Base-by-base conservation (phyloP, 2,888 invertebrate species). In the Ischnus inquisitorius region DNA sequence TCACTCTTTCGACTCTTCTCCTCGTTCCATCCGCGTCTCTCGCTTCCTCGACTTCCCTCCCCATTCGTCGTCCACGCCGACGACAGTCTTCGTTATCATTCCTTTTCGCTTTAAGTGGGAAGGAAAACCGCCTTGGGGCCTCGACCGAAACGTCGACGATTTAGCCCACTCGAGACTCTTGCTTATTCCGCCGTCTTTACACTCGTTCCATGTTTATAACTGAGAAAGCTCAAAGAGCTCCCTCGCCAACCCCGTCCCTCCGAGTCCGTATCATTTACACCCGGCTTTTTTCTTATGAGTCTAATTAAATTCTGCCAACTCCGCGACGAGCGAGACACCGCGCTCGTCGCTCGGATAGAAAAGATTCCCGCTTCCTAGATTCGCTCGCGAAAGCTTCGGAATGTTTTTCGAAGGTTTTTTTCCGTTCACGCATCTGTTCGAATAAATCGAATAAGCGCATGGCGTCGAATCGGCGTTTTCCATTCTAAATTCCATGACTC, bases 51-150 rank as follows among this genome's bases (percentile, higher is more conserved):
- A 28, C 74, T n/a, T 28, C 28, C 22, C 46, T 19, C 12, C 16
- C n/a, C 34, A 34, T 34, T 22, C 69, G 34, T 68, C 64, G 43
- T 79, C 64, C 79, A 71, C 79, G 79, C 65, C 82, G 68, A 83
- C 83, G 86, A 87, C 83, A 86, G 84, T 88, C 86, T 87, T 88
- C 72, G 72, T 72, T 72, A 72, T 72, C 72, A 43, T 72, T 72
- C 72, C 43, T 46, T 60, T 57, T 43, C 43, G 19, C 25, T 72
- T 72, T 43, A 72, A 72, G 60, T 28, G 16, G 57, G 43, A 43
- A 60, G 60, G 41, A 72, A 72, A 72, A 71, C 41, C 41, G 72
- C 72, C 72, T 57, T 3, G 25, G 57, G 54, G 46, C 10, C 22
- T 39, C 57, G 39, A 34, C 43, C 43, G 60, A 60, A 28, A 60